A percentile compares a stretch with the other conserved stretches of the same genome.
Conservation (phyloP, 1,140 invertebrate species). For the Arion vulgaris region DNA sequence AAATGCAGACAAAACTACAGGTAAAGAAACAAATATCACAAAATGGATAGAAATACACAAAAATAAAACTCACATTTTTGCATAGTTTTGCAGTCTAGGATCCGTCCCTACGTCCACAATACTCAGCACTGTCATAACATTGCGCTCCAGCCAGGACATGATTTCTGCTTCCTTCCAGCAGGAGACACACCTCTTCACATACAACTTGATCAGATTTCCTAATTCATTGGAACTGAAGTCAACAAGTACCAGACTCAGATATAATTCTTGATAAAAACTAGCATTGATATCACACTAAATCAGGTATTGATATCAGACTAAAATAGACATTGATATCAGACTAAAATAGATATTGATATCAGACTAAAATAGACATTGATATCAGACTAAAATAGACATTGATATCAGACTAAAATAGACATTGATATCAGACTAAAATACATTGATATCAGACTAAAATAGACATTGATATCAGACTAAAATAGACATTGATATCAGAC, state of each 20-base stretch:
- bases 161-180: constrained; percentile 86
- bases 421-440: too few relatives aligned
- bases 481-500: too few relatives aligned
- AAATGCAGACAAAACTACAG: too few relatives aligned
- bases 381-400: too few relatives aligned
- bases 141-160: constrained; percentile 84
- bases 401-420: too few relatives aligned
- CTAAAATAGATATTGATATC: too few relatives aligned
- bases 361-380: too few relatives aligned
- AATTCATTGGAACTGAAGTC: constrained; percentile 19
- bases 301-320: not conserved
- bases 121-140: constrained; percentile 79
- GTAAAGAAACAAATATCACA: not conserved
- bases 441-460: too few relatives aligned
- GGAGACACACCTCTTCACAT: constrained; percentile 81
- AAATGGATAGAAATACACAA: not conserved
- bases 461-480: too few relatives aligned
- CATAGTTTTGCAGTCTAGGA: constrained; percentile 77
- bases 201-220: constrained; percentile 78
- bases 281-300: not conserved
- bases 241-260: not conserved
- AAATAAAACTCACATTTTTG: constrained; percentile 73
- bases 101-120: constrained; percentile 78
- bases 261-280: too few relatives aligned
- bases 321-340: too few relatives aligned